Percentiles rank a stretch among this genome's conserved stretches.
phyloP scores from a whole-genome alignment of 1,140 invertebrate genomes.

The Proctacanthus coquilletti region DNA sequence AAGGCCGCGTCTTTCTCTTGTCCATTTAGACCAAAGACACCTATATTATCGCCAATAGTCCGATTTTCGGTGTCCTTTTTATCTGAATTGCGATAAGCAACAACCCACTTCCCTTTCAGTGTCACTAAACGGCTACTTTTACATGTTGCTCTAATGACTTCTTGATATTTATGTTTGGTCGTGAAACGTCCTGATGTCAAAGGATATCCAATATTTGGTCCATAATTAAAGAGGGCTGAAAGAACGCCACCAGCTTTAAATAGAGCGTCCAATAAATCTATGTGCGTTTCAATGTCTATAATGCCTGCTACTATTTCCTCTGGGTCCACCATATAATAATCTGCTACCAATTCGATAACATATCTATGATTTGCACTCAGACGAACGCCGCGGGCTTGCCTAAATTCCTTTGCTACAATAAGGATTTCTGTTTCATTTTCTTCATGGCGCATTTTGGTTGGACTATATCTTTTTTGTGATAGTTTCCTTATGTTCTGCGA shows the following conservation, averaged over 20 bases:
- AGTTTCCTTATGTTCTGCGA: too few relatives aligned
- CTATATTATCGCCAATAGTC: constrained; percentile 34
- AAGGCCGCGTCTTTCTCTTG: constrained; percentile 26
- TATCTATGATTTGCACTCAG: constrained; percentile 41
- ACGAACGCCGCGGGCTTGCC: constrained; percentile 31
- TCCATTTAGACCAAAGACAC: constrained; percentile 27
- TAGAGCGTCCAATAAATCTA: constrained; percentile 39
- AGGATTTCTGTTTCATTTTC: background rate
- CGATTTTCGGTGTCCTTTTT: constrained; percentile 34
- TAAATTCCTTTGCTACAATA: constrained; percentile 34
- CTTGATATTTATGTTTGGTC: constrained; percentile 20
- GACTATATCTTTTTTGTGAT: too few relatives aligned
- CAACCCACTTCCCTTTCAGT: constrained; percentile 35
- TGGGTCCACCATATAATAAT: constrained; percentile 32
- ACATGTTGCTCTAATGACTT: constrained; percentile 33
- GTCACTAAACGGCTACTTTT: constrained; percentile 32
- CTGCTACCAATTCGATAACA: constrained; percentile 44
- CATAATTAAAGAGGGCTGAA: constrained; percentile 36
- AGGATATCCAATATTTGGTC: constrained; percentile 27
- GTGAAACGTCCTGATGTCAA: constrained; percentile 37
- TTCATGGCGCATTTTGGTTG: too few relatives aligned
- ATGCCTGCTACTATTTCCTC: constrained; percentile 46
- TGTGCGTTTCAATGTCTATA: constrained; percentile 40
- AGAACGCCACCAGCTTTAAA: constrained; percentile 31
- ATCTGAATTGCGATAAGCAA: constrained; percentile 35